Conservation (phyloP, 2,888 invertebrate species). For the Nomada ferruginata region DNA sequence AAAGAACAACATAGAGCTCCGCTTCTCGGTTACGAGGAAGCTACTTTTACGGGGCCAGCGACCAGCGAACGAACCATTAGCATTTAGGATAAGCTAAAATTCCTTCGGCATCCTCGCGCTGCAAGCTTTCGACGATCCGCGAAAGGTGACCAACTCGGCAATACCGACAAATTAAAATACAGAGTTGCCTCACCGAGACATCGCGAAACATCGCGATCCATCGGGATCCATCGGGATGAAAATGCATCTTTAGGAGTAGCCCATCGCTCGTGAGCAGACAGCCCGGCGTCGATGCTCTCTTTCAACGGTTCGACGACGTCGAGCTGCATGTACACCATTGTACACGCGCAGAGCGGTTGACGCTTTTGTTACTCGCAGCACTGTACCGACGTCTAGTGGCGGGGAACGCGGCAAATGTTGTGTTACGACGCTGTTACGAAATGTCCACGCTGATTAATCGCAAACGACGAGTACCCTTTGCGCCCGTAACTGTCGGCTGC, state of each 20-base stretch:
- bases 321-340: background rate
- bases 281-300: conserved; percentile 15
- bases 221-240: no score
- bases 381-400: conserved; percentile 73
- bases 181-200: no score
- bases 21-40: conserved; percentile 17
- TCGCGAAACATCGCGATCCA: no score
- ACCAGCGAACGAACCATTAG: conserved; percentile 39
- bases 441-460: conserved; percentile 80
- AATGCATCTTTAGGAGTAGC: background rate
- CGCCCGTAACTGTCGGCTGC: conserved; percentile 78
- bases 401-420: conserved; percentile 71
- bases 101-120: conserved; percentile 24
- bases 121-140: conserved; percentile 20
- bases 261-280: conserved; percentile 12
- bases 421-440: conserved; percentile 77
- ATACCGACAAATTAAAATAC: no score
- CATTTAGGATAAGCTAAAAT: conserved; percentile 36
- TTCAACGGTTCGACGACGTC: conserved; percentile 7
- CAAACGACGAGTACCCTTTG: conserved; percentile 76
- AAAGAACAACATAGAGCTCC: conserved; percentile 49
- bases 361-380: conserved; percentile 66
- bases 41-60: conserved; percentile 52
- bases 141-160: background rate
- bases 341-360: conserved; percentile 59